Percentiles rank a stretch among this genome's conserved stretches.
phyloP scores from a whole-genome alignment of 2,888 invertebrate genomes.

The Torymus aiolomorphi region DNA sequence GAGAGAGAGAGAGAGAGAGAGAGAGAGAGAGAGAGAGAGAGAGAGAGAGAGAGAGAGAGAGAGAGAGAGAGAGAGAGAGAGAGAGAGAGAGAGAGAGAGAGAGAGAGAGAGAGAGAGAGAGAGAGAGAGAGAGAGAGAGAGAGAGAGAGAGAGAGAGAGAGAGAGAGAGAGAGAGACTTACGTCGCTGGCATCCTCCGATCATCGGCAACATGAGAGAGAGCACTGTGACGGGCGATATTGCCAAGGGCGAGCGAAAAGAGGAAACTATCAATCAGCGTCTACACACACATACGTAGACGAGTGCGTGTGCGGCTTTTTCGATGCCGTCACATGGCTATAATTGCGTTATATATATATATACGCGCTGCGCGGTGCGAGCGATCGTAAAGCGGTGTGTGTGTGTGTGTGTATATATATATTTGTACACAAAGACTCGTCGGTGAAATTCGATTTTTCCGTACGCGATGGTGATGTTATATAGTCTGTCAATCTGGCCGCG shows the following conservation, averaged over 20 bases:
- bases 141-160: not conserved
- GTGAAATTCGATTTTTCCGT: too few species aligned
- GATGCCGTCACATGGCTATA: too few species aligned
- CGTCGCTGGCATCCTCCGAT: slow-evolving; percentile 34
- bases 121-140: not conserved
- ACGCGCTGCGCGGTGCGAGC: too few species aligned
- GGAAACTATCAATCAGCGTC: slow-evolving; percentile 28
- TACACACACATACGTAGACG: not conserved
- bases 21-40: not conserved
- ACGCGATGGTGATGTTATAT: too few species aligned
- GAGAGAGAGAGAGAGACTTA: slow-evolving; percentile 4
- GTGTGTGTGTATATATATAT: too few species aligned
- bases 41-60: not conserved
- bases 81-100: not conserved
- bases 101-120: not conserved
- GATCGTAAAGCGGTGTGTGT: too few species aligned
- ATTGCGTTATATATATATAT: too few species aligned
- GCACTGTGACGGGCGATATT: not conserved
- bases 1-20: not conserved
- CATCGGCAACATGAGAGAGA: slow-evolving; percentile 20
- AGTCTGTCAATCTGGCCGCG: too few species aligned
- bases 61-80: not conserved
- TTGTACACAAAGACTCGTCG: too few species aligned
- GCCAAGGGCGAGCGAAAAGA: slow-evolving; percentile 39
- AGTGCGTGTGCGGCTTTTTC: not conserved